Evolutionary conservation across 1,140 invertebrate genomes (phyloP), one percentile per base, ranked within the genome.

Genomic region (Hermetia illucens): DNA sequence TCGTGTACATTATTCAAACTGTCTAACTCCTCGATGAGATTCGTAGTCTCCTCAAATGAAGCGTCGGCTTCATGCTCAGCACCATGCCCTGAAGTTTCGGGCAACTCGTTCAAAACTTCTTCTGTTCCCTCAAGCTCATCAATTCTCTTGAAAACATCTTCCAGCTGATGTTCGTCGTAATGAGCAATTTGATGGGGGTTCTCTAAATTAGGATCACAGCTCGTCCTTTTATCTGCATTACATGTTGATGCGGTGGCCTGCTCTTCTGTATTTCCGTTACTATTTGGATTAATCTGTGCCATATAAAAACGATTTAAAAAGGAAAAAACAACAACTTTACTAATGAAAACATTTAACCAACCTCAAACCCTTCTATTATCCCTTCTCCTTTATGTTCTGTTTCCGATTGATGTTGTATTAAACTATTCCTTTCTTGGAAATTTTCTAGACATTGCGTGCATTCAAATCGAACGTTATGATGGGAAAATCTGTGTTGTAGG

Each of bases 81-180:
- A n/a, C n/a, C n/a, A n/a, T n/a, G n/a, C n/a, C n/a, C n/a, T n/a
- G n/a, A n/a, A n/a, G n/a, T n/a, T n/a, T n/a, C n/a, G n/a, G n/a
- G n/a, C n/a, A n/a, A n/a, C n/a, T n/a, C n/a, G n/a, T n/a, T n/a
- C n/a, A n/a, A n/a, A n/a, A n/a, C 13, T 34, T 24, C 40, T 48
- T 32, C 27, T 45, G 9, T n/a, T 12, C 29, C 16, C 40, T 44
- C 12, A 33, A 20, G 19, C 6, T 16, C 34, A 19, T 33, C 15
- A 27, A 20, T 10, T 20, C 17, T 22, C 34, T 41, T 24, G 20
- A 38, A 44, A 20, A n/a, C n/a, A n/a, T n/a, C n/a, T n/a, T n/a
- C n/a, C n/a, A n/a, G n/a, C n/a, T n/a, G n/a, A n/a, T n/a, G n/a
- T n/a, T n/a, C n/a, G n/a, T n/a, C n/a, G n/a, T n/a, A n/a, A n/a